Evolutionary conservation across 1,140 invertebrate genomes (phyloP).

Genomic region (Temnothorax curvispinosus): DNA sequence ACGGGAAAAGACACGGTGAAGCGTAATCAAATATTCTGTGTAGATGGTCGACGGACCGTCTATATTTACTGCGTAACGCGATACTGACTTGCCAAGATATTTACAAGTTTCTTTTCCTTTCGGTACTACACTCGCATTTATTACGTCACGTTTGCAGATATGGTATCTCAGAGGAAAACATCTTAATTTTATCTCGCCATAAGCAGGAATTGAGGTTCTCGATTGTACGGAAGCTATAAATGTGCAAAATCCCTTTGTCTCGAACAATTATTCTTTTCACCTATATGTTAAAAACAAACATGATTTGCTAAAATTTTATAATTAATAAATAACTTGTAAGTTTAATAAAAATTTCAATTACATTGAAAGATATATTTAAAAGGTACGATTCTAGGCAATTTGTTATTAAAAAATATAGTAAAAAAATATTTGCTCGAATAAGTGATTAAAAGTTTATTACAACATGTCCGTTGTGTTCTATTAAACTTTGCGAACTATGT

Average conservation of each 20-base stretch:
- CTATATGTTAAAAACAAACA: not conserved
- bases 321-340: not conserved
- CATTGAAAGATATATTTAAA: not conserved
- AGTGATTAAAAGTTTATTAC: too few relatives aligned
- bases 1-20: not conserved
- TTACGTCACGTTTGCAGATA: not conserved
- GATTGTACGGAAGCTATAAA: not conserved
- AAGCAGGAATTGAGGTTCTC: not conserved
- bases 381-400: too few relatives aligned
- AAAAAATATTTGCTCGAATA: not conserved
- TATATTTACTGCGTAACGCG: not conserved
- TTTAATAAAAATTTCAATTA: slow-evolving; percentile 16
- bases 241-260: not conserved
- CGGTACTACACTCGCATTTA: not conserved
- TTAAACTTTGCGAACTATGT: not conserved
- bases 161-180: not conserved
- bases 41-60: not conserved
- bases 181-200: not conserved
- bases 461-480: not conserved
- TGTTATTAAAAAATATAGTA: not conserved
- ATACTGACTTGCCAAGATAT: not conserved
- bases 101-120: slow-evolving; percentile 27
- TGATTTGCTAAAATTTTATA: not conserved
- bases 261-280: not conserved
- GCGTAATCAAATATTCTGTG: slow-evolving; percentile 43